These are phyloP conservation scores for Sebastes nivosus DNA, from an alignment of 2,797 vertebrate species.

Conservation along the genomic window DNA sequence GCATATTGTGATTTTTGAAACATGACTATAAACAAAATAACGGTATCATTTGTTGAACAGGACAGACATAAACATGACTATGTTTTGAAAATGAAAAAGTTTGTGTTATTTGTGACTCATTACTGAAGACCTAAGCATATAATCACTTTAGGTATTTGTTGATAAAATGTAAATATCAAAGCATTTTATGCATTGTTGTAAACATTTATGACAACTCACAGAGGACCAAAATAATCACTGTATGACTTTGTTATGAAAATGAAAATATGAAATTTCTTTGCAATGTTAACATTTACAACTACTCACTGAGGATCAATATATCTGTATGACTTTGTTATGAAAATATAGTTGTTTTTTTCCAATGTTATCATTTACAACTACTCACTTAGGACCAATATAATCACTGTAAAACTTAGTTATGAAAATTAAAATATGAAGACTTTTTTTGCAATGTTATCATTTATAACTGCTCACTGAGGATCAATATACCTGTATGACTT, in stretches of 20 bases:
- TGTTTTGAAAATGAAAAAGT: not conserved
- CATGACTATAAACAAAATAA: not conserved
- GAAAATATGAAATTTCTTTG: not conserved
- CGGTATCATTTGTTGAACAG: not conserved
- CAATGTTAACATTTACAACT: not conserved
- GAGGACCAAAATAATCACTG: no score
- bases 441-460: not conserved
- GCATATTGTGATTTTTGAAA: not conserved
- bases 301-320: not conserved
- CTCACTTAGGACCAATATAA: not conserved
- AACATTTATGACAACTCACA: not conserved
- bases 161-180: not conserved
- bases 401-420: not conserved
- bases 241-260: no score
- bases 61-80: not conserved
- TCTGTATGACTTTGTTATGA: not conserved
- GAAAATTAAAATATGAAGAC: not conserved
- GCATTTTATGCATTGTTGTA: not conserved
- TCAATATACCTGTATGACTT: no score
- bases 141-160: not conserved
- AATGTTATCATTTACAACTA: no score
- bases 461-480: not conserved
- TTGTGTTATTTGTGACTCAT: not conserved
- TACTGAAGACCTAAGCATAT: not conserved
- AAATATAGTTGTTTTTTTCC: not conserved